Percentiles rank a stretch among this genome's conserved stretches.
Conservation (phyloP, 2,113 vertebrate genomes). For the Acanthochromis polyacanthus region DNA sequence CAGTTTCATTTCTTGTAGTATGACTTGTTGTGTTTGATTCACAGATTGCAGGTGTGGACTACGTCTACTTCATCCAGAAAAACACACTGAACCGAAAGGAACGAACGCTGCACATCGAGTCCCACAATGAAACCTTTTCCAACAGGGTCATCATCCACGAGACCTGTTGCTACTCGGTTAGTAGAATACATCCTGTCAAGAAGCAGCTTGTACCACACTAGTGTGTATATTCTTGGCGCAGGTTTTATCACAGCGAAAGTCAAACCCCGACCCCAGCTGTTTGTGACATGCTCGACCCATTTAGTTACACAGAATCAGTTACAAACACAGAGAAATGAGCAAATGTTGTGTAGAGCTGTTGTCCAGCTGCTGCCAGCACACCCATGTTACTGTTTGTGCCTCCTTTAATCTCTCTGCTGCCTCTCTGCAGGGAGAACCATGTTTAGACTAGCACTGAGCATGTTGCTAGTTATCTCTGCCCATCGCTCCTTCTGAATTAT, state of each 20-base stretch:
- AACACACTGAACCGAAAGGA: slow-evolving; percentile 93
- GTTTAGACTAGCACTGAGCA: slow-evolving; percentile 27
- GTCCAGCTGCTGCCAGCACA: slow-evolving; percentile 8
- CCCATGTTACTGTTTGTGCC: slow-evolving; percentile 23
- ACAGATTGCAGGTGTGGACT: slow-evolving; percentile 96
- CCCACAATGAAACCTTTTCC: slow-evolving; percentile 96
- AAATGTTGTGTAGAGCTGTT: slow-evolving; percentile 13
- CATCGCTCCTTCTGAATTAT: slow-evolving; percentile 30
- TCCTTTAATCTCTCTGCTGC: slow-evolving; percentile 28
- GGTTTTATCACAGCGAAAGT: too few species aligned
- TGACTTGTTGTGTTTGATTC: slow-evolving; percentile 10
- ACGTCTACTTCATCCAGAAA: slow-evolving; percentile 96
- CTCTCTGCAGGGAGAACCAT: slow-evolving; percentile 30
- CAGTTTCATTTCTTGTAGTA: not conserved
- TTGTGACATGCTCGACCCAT: too few species aligned
- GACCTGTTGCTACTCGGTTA: slow-evolving; percentile 95
- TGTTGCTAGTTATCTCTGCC: slow-evolving; percentile 18
- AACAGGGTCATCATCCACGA: slow-evolving; percentile 95
- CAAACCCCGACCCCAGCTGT: too few species aligned
- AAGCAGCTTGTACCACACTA: too few species aligned
- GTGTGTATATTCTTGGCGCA: too few species aligned
- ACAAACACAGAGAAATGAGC: not conserved
- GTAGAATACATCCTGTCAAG: slow-evolving; percentile 51
- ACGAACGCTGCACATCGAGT: slow-evolving; percentile 95
- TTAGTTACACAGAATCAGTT: not conserved